A percentile compares a stretch with the other conserved stretches of the same genome.
Evolutionary conservation across 2,888 invertebrate species (phyloP).

Genomic region (Caenorhabditis doughertyi): DNA sequence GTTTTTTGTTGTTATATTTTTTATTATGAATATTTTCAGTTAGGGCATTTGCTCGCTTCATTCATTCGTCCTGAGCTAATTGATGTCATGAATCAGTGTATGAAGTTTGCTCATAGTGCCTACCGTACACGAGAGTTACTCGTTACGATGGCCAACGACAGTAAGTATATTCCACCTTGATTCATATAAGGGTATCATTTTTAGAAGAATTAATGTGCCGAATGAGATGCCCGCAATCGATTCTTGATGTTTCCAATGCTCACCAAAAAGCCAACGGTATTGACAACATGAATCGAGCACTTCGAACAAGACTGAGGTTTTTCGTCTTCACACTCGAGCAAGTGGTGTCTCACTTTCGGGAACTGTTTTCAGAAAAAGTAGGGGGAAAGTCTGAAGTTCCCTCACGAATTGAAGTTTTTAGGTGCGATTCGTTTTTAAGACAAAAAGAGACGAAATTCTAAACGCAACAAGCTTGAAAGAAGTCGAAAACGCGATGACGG

Average conservation of each 20-base stretch:
- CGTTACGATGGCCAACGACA: slow-evolving; percentile 61
- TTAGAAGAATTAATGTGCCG: slow-evolving; percentile 47
- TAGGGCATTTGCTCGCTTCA: slow-evolving; percentile 39
- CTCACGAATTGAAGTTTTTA: not conserved
- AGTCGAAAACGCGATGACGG: slow-evolving; percentile 42
- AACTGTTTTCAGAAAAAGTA: slow-evolving; percentile 60
- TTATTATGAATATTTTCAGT: slow-evolving; percentile 23
- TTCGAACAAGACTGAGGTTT: slow-evolving; percentile 56
- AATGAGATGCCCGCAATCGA: slow-evolving; percentile 55
- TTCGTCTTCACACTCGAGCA: slow-evolving; percentile 59
- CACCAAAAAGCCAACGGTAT: slow-evolving; percentile 12
- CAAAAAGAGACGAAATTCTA: slow-evolving; percentile 35
- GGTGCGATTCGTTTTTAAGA: slow-evolving; percentile 55
- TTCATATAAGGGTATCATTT: not conserved
- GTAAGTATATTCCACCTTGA: slow-evolving; percentile 13
- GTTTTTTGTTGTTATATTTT: not conserved
- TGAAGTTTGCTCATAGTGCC: slow-evolving; percentile 55
- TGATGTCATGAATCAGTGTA: slow-evolving; percentile 63
- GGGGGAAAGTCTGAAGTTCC: too few species aligned
- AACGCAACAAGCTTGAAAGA: slow-evolving; percentile 45
- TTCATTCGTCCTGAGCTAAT: slow-evolving; percentile 54
- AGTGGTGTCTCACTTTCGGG: slow-evolving; percentile 61
- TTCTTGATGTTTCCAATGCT: slow-evolving; percentile 36
- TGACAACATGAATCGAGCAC: slow-evolving; percentile 44
- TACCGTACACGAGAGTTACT: slow-evolving; percentile 60